Percentiles rank a stretch among this genome's conserved stretches.
These are phyloP conservation scores for Amblyjoppa proteus DNA, from an alignment of 2,888 invertebrate genomes.

Conservation along the genomic window DNA sequence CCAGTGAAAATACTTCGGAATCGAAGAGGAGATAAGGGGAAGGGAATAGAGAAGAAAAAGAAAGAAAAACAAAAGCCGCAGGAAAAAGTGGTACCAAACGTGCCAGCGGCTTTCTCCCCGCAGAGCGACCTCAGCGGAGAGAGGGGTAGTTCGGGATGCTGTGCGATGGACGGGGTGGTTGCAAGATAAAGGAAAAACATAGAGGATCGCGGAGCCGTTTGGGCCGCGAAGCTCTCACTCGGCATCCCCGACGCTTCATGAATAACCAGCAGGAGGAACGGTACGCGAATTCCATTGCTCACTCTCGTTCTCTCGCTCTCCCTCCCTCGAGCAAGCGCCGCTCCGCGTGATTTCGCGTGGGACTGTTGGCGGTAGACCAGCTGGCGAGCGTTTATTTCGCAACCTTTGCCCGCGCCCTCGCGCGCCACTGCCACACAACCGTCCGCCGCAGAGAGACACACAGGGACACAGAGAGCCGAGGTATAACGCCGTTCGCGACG, in stretches of 20 bases:
- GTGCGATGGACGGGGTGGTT: background rate
- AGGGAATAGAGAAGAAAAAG: conserved; percentile 19
- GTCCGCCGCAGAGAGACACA: conserved; percentile 45
- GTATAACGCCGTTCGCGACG: conserved; percentile 18
- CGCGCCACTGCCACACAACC: conserved; percentile 55
- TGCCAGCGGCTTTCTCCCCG: conserved; percentile 53
- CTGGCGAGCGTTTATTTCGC: conserved; percentile 84
- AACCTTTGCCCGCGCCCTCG: conserved; percentile 80
- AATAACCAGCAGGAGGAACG: conserved; percentile 48
- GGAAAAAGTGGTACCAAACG: conserved; percentile 41
- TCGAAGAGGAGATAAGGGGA: conserved; percentile 20
- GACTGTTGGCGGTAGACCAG: conserved; percentile 84
- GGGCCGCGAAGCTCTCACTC: conserved; percentile 40
- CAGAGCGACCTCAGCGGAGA: conserved; percentile 26
- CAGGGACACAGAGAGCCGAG: conserved; percentile 1
- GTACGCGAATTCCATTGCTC: conserved; percentile 46
- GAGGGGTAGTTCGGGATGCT: conserved; percentile 11
- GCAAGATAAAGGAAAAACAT: conserved; percentile 44
- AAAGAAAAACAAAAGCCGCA: conserved; percentile 11
- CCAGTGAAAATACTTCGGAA: conserved; percentile 55
- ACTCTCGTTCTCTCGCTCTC: conserved; percentile 29
- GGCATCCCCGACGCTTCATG: conserved; percentile 60
- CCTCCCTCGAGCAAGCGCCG: conserved; percentile 67
- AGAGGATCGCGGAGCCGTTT: conserved; percentile 31
- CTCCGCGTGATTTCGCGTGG: conserved; percentile 83